phyloP scores from a whole-genome alignment of 2,113 vertebrate genomes.

The Phocoena sinus region DNA sequence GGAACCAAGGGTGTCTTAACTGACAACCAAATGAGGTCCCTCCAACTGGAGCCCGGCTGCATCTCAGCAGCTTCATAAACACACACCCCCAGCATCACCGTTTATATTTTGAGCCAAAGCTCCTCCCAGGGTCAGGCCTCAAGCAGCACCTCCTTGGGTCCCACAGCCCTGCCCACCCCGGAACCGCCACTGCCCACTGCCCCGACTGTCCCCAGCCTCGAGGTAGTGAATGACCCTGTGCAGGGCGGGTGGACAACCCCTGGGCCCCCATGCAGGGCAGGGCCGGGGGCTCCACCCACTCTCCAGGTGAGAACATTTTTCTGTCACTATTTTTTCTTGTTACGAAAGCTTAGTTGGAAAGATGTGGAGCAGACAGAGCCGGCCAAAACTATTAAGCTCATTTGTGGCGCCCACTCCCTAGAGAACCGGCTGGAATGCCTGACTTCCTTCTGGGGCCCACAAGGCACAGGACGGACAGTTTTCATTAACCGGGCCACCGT shows the following conservation, averaged over 20 bases:
- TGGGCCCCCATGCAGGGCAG: accelerated
- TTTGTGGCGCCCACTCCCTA: accelerated
- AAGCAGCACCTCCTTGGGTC: accelerated
- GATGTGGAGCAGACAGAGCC: background rate
- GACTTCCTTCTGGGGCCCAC: accelerated
- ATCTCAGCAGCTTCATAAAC: accelerated
- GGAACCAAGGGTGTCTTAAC: accelerated
- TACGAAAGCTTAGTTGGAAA: background rate
- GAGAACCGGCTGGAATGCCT: accelerated
- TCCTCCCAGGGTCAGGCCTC: background rate
- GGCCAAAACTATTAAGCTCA: background rate
- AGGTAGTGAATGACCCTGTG: accelerated
- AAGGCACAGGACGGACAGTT: accelerated
- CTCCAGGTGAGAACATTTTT: accelerated
- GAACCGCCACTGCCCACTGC: background rate
- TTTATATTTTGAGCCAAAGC: accelerated
- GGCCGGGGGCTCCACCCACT: background rate
- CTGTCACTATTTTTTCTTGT: background rate
- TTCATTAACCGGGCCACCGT: accelerated
- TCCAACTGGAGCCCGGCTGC: background rate
- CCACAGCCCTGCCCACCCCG: accelerated
- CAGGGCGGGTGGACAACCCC: accelerated
- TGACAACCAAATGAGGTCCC: background rate
- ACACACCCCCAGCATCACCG: accelerated
- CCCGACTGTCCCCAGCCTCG: accelerated